These are phyloP conservation scores for Eulemur coronatus DNA, from an alignment of 2,797 vertebrate species.

Conservation along the genomic window DNA sequence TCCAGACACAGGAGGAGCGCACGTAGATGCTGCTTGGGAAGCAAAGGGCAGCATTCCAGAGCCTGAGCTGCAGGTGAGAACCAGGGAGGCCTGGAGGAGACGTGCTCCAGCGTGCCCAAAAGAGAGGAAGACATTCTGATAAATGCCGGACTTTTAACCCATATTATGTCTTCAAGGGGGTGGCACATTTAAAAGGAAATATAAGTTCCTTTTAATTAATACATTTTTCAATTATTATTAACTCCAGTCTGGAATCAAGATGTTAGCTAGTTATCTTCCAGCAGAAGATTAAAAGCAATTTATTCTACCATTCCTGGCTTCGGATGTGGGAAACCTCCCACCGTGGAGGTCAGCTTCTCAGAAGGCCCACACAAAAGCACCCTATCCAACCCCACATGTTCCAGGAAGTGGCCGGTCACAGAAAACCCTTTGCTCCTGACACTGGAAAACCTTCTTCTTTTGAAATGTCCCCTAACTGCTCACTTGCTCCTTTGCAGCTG, in stretches of 20 bases:
- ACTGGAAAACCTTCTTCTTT: background rate
- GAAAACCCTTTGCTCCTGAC: background rate
- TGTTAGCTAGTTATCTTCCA: background rate
- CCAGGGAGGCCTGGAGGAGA: accelerated
- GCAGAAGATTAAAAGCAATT: background rate
- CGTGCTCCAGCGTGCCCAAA: background rate
- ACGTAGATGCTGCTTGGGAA: background rate
- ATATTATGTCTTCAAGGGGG: background rate
- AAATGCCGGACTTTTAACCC: background rate
- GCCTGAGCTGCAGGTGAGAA: background rate
- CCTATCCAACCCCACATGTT: accelerated
- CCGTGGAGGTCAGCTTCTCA: background rate
- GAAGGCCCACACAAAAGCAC: background rate
- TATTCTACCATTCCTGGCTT: background rate
- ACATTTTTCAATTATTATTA: background rate
- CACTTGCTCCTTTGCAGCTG: background rate
- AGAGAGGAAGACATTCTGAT: background rate
- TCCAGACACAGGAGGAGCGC: background rate
- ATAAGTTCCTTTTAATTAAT: background rate
- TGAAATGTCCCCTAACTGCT: background rate
- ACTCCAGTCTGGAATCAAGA: background rate
- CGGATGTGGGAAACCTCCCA: background rate
- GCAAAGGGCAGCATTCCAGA: background rate
- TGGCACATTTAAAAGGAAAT: background rate
- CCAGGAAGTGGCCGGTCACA: background rate